These are phyloP conservation scores for Promerops cafer DNA, from an alignment of 2,113 vertebrate species.

Conservation along the genomic window DNA sequence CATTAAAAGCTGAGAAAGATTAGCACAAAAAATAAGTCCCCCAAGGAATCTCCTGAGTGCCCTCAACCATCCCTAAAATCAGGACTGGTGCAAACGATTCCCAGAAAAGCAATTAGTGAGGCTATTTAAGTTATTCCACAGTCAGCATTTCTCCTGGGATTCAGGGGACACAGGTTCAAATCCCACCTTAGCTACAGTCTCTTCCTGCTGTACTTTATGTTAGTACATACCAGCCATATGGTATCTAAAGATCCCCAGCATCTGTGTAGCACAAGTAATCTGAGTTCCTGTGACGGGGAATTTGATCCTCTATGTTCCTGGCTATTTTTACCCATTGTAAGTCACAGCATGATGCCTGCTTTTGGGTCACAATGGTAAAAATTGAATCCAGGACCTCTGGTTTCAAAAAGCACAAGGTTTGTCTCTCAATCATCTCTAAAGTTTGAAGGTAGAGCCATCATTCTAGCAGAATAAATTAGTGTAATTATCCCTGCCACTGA, in stretches of 20 bases:
- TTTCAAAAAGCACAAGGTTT: neutral
- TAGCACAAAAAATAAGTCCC: neutral
- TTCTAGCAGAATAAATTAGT: neutral
- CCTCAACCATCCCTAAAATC: neutral
- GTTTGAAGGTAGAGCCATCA: neutral
- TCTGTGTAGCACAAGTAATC: neutral
- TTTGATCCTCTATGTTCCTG: neutral
- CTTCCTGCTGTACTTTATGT: neutral
- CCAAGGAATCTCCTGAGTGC: neutral
- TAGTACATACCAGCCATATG: neutral
- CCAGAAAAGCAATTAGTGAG: constrained; percentile 1
- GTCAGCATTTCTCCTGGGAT: neutral
- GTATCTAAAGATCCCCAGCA: neutral
- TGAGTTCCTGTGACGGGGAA: neutral
- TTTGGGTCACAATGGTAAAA: neutral
- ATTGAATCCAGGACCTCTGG: neutral
- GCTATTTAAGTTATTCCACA: neutral
- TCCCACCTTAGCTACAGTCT: neutral
- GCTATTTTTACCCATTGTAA: neutral
- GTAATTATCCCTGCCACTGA: neutral
- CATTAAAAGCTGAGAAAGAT: neutral
- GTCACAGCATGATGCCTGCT: neutral
- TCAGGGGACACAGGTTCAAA: neutral
- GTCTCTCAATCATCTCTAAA: neutral
- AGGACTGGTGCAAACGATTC: neutral